phyloP scores from a whole-genome alignment of 1,140 invertebrate genomes.

The Lordiphosa stackelbergi region DNA sequence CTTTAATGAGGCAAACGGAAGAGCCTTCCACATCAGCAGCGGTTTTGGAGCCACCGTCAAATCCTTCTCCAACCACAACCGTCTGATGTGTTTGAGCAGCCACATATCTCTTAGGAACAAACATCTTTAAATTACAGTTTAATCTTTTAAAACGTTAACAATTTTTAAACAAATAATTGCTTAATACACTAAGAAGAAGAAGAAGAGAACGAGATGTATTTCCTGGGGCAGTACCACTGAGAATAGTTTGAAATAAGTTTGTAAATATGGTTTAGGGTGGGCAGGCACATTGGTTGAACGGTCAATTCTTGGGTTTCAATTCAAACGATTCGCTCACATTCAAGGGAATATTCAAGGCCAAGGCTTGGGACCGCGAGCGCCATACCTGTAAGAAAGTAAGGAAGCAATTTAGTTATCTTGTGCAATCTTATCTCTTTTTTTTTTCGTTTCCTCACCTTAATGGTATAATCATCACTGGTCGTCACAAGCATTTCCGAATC shows the following conservation, averaged over 20 bases:
- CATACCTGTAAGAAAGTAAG: constrained; percentile 44
- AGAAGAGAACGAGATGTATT: constrained; percentile 1
- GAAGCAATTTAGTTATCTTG: neutral
- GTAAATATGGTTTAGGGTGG: constrained; percentile 1
- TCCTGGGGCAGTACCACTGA: constrained; percentile 1
- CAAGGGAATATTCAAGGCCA: constrained; percentile 45
- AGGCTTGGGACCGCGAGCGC: constrained; percentile 60
- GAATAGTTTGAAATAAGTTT: neutral
- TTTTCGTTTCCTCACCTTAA: constrained; percentile 78
- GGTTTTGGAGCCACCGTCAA: constrained; percentile 2
- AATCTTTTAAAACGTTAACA: constrained; percentile 36
- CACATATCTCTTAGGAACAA: constrained; percentile 7
- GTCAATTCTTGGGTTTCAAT: constrained; percentile 54
- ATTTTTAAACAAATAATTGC: constrained; percentile 19
- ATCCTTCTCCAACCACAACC: neutral
- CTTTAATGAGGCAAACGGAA: constrained; percentile 4
- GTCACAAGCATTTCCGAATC: constrained; percentile 91
- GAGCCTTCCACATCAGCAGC: constrained; percentile 42
- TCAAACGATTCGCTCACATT: constrained; percentile 63
- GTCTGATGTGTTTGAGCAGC: constrained; percentile 16
- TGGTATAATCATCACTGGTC: constrained; percentile 90
- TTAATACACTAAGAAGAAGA: constrained; percentile 17
- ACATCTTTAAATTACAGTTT: constrained; percentile 21
- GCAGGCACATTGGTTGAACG: constrained; percentile 6
- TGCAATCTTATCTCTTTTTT: no score